These are phyloP conservation scores for Leptinotarsa rubiginosa DNA, from an alignment of 2,888 invertebrate species.

Conservation along the genomic window DNA sequence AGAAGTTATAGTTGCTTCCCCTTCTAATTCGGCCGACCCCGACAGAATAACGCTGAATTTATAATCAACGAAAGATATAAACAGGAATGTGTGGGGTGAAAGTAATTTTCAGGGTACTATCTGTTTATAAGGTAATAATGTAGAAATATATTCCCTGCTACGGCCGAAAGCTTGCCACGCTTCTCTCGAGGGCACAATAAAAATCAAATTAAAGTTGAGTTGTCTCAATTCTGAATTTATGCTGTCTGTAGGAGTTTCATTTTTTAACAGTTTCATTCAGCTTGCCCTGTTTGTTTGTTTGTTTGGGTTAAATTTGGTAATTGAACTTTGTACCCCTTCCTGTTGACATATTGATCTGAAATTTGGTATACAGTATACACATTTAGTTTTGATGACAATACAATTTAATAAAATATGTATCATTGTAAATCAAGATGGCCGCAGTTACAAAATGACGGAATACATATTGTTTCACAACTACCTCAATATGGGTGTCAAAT, in stretches of 20 bases:
- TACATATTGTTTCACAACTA: no score
- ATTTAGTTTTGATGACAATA: no score
- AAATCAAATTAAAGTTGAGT: constrained; percentile 49
- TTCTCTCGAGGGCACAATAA: constrained; percentile 41
- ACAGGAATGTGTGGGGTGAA: constrained; percentile 49
- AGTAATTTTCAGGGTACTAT: constrained; percentile 50
- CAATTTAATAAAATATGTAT: no score
- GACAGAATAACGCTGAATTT: constrained; percentile 52
- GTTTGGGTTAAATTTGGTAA: no score
- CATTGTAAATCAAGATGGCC: no score
- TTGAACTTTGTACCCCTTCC: no score
- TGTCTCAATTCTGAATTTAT: constrained; percentile 45
- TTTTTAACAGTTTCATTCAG: background rate
- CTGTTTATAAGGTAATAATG: constrained; percentile 53
- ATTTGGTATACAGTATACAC: no score
- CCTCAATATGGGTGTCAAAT: no score
- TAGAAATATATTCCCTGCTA: constrained; percentile 46
- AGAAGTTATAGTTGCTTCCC: constrained; percentile 51
- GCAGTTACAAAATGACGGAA: no score
- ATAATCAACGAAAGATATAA: constrained; percentile 52
- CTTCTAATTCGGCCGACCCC: constrained; percentile 50
- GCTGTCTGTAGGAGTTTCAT: background rate
- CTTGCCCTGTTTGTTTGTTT: no score
- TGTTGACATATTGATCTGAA: no score
- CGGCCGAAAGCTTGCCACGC: constrained; percentile 33